These are phyloP conservation scores for Aphelinus atriplicis DNA, from an alignment of 1,140 invertebrate genomes.

Conservation along the genomic window DNA sequence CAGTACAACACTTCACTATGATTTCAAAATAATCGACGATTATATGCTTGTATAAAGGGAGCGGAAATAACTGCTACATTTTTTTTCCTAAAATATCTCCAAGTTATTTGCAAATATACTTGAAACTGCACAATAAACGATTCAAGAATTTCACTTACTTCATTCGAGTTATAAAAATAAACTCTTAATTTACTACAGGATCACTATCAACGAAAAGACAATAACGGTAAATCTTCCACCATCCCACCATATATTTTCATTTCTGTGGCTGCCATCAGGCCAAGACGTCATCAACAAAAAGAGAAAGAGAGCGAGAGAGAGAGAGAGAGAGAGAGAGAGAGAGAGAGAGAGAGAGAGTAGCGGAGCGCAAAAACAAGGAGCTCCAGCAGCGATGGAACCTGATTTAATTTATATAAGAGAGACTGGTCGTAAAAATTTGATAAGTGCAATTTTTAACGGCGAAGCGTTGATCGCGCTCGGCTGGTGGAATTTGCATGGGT, in stretches of 20 bases:
- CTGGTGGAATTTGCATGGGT: conserved; percentile 51
- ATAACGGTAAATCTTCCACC: conserved; percentile 27
- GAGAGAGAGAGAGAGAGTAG: conserved; percentile 3
- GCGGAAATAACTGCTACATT: not conserved
- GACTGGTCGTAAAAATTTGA: conserved; percentile 38
- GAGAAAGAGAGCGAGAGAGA: conserved; percentile 8
- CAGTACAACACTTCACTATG: too few relatives aligned
- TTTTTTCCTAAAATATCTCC: not conserved
- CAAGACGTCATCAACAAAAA: not conserved
- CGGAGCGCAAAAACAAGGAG: conserved; percentile 10
- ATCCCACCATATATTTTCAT: conserved; percentile 20
- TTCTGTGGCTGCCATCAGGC: not conserved
- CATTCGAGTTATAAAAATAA: not conserved
- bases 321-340: conserved; percentile 3
- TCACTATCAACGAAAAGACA: conserved; percentile 19
- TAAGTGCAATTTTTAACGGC: conserved; percentile 40
- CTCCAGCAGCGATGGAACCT: conserved; percentile 30
- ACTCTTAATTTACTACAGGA: conserved; percentile 26
- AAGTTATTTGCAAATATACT: too few relatives aligned
- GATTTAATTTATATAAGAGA: conserved; percentile 42
- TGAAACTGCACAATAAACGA: too few relatives aligned
- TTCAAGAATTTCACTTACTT: conserved; percentile 1
- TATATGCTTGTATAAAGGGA: too few relatives aligned
- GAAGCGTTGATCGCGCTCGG: conserved; percentile 27
- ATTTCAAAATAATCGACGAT: too few relatives aligned